Evolutionary conservation across 1,140 invertebrate species (phyloP).

Genomic region (Diploscapter pachys): DNA sequence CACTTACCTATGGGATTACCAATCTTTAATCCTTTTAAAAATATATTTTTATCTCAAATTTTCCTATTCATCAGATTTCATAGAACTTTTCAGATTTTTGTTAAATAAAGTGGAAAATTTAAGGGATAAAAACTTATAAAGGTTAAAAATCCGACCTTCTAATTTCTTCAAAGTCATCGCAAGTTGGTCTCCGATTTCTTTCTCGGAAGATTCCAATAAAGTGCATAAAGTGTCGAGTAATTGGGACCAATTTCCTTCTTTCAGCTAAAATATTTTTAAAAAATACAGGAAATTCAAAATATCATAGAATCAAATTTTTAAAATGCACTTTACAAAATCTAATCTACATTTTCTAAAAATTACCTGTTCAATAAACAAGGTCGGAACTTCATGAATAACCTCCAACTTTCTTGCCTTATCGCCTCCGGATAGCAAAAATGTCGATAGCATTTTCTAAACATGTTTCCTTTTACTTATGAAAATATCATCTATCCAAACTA

Average conservation of each 20-base stretch:
- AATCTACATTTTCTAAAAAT: too few species aligned
- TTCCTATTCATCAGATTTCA: background rate
- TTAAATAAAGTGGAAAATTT: background rate
- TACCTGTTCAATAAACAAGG: too few species aligned
- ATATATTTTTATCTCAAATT: background rate
- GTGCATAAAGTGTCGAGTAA: conserved; percentile 9
- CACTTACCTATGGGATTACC: background rate
- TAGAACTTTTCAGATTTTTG: background rate
- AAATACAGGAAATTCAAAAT: background rate
- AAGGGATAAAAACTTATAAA: too few species aligned
- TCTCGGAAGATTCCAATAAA: conserved; percentile 12
- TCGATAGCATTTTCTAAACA: too few species aligned
- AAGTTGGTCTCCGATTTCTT: conserved; percentile 18
- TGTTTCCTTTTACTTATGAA: too few species aligned
- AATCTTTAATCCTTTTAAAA: background rate
- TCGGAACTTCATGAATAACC: too few species aligned
- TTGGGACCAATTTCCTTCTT: conserved; percentile 23
- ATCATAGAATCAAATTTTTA: background rate
- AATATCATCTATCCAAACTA: too few species aligned
- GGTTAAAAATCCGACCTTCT: background rate
- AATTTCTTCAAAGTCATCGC: conserved; percentile 22
- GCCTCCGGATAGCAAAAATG: too few species aligned
- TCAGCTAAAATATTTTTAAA: conserved; percentile 16
- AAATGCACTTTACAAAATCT: background rate
- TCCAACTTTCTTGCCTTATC: too few species aligned